phyloP scores from a whole-genome alignment of 1,140 invertebrate species.

The Ips typographus region DNA sequence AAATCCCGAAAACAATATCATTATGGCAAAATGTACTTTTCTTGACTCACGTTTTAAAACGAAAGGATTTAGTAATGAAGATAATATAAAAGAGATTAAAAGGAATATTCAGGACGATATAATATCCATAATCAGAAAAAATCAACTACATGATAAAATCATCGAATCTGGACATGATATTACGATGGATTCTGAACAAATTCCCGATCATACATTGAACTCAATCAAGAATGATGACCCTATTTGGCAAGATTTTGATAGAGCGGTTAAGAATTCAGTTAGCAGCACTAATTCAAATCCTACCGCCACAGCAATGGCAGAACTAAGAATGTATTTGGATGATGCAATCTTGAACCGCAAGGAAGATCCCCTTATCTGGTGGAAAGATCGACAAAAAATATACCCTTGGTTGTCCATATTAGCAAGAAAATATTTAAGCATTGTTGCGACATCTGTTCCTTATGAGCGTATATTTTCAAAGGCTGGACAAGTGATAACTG shows the following conservation, averaged over 20 bases:
- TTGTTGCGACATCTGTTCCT: conserved; percentile 32
- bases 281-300: background rate
- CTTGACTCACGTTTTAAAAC: conserved; percentile 24
- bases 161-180: background rate
- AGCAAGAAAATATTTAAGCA: conserved; percentile 28
- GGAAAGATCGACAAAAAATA: conserved; percentile 20
- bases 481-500: conserved; percentile 11
- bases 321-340: conserved; percentile 14
- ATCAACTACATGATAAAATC: background rate
- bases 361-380: conserved; percentile 21
- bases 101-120: conserved; percentile 17
- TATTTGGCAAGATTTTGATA: conserved; percentile 17
- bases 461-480: conserved; percentile 33
- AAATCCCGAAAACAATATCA: conserved; percentile 10
- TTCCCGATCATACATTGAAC: background rate
- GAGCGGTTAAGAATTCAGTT: conserved; percentile 3
- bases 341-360: conserved; percentile 8
- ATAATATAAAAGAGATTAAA: conserved; percentile 1
- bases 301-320: conserved; percentile 7
- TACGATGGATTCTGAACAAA: conserved; percentile 4
- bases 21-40: conserved; percentile 16
- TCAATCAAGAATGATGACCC: conserved; percentile 3
- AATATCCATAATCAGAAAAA: conserved; percentile 11
- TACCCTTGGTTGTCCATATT: conserved; percentile 21
- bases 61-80: conserved; percentile 17